phyloP scores from a whole-genome alignment of 2,888 invertebrate genomes.

The Lasioglossum zephyrum region DNA sequence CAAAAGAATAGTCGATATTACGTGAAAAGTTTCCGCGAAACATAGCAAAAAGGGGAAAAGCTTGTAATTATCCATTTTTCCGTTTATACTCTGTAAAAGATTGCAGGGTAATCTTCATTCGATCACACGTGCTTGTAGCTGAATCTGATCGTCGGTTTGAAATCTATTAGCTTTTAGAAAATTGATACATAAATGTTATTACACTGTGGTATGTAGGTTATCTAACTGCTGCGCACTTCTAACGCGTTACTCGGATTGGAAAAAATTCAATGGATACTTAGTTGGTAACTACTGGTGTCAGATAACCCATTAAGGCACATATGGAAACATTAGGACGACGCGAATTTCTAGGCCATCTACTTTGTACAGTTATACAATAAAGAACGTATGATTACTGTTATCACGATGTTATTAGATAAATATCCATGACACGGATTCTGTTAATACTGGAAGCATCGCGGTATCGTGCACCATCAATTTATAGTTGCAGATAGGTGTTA shows the following conservation, averaged over 20 bases:
- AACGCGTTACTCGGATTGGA: background rate
- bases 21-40: background rate
- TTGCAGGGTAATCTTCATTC: background rate
- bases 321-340: background rate
- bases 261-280: background rate
- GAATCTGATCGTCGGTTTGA: background rate
- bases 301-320: background rate
- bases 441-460: background rate
- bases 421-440: background rate
- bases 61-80: background rate
- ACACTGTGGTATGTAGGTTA: background rate
- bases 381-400: background rate
- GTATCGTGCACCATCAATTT: background rate
- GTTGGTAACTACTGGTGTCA: constrained; percentile 3
- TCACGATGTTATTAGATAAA: background rate
- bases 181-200: constrained; percentile 1
- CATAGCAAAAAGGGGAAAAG: background rate
- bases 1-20: background rate
- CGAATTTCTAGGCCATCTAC: background rate
- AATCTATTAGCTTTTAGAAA: background rate
- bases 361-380: background rate
- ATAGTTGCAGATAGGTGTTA: background rate
- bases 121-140: background rate
- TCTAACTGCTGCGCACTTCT: background rate
- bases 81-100: background rate